Evolutionary conservation across 1,140 invertebrate genomes (phyloP).

Genomic region (Drosophila punjabiensis): DNA sequence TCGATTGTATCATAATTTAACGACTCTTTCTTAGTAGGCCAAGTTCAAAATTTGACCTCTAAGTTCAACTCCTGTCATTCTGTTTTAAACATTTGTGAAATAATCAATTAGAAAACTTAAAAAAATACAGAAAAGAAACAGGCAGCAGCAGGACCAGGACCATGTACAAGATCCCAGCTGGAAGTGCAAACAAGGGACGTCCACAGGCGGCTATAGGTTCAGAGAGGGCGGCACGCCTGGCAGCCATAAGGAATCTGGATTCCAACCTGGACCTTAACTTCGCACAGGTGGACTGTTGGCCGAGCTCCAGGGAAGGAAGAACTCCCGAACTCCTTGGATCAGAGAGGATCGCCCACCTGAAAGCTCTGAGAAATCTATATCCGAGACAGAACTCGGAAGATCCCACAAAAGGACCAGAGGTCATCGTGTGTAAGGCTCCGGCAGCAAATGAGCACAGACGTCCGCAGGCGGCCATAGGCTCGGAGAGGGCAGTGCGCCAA

Average conservation of each 20-base stretch:
- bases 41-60: background rate
- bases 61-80: background rate
- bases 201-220: constrained; percentile 6
- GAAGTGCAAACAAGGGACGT: background rate
- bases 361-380: background rate
- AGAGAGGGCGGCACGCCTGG: background rate
- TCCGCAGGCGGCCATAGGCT: constrained; percentile 3
- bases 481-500: background rate
- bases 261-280: background rate
- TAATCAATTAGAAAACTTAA: background rate
- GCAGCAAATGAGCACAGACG: background rate
- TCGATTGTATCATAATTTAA: too few relatives aligned
- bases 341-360: background rate
- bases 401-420: background rate
- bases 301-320: background rate
- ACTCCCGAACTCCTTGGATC: background rate
- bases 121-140: background rate
- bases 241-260: too few relatives aligned
- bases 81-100: background rate
- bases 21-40: background rate
- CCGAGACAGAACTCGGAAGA: background rate
- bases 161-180: background rate
- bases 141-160: background rate
- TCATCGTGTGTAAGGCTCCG: background rate
- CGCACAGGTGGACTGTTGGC: background rate